Base-by-base conservation (phyloP, 2,797 vertebrate species). In the Acropternis orthonyx region DNA sequence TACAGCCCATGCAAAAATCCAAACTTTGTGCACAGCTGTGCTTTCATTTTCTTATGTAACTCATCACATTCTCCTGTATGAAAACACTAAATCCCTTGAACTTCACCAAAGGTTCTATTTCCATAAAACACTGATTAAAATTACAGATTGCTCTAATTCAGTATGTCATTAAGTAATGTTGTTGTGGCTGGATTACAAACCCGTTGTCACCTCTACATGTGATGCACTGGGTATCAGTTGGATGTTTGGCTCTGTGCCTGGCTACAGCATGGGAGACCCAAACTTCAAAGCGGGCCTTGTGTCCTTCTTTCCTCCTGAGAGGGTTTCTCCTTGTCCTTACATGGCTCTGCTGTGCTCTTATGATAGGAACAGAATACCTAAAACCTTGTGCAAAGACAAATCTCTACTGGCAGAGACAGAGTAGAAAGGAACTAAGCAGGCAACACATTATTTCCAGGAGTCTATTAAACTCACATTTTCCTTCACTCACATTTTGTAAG, bases 211-310 rank as follows among this genome's bases (percentile, higher is more conserved):
- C 93, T 85, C 95, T 94, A 87, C 76, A 85, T 10, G 36, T 41
- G 83, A 96, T 73, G 80, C 93, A 63, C 62, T 52, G 37, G 28
- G 1, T 88, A 84, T 91, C 92, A 72, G 73, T 76, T 93, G 91
- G 52, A 93, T 91, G 81, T 89, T 96, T 98, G 97, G 97, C 97
- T 74, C 73, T 23, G 55, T 96, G 96, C 96, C 97, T 97, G 91
- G 91, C 85, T 84, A 37, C 79, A 96, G 89, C 69, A 85, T 74
- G 63, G 92, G 87, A 94, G 86, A 91, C 72, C 93, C 92, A 94
- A 91, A 69, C 4, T 93, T 97, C 96, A 96, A 95, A 97, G 97
- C 79, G 89, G 87, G 80, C 92, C 95, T 96, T 73, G 69, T 82
- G 63, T 92, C 92, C 80, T 90, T 12, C 89, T 93, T 96, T 71